Evolutionary conservation across 2,888 invertebrate genomes (phyloP), one percentile per base, ranked within the genome.

Genomic region (Amphimallon solstitiale): DNA sequence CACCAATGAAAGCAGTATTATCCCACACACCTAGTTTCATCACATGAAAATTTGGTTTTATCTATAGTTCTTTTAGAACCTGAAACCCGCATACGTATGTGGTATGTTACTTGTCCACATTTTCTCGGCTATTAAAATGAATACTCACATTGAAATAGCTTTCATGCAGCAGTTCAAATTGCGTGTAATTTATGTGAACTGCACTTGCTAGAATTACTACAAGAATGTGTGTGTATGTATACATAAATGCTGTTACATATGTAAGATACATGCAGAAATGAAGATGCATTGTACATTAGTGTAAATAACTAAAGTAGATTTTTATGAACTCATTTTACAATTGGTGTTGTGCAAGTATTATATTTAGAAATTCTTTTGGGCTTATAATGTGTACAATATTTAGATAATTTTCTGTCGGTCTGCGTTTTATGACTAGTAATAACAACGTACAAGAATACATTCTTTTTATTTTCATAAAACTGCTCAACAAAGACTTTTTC

Each of bases 1-100:
- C 49, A n/a, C n/a, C n/a, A n/a, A n/a, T n/a, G n/a, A 54, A n/a
- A 12, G 23, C 7, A 23, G 29, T 29, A 34, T 9, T 49, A 49
- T 49, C 49, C 49, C 49, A 49, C 49, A 49, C 49, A 49, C 49
- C 29, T 49, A 49, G 49, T 29, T 12, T 34, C 29, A 29, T 49
- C 29, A 29, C 49, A 5, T 29, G 49, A 49, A 49, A 49, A 49
- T 49, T 49, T 9, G 49, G 34, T 29, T 29, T 49, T 49, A 49
- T 49, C 14, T 29, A 12, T 7, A 6, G 4, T 12, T 29, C 14
- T 49, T 29, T n/a, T 29, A 14, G 2, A 23, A n/a, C n/a, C n/a
- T n/a, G n/a, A n/a, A n/a, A n/a, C n/a, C n/a, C 5, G 5, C 5
- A 2, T 23, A 23, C 23, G 23, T 23, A 23, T 5, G 5, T 23